A percentile compares a stretch with the other conserved stretches of the same genome.
Evolutionary conservation across 1,140 invertebrate species (phyloP).

Genomic region (Macrocentrus cingulum): DNA sequence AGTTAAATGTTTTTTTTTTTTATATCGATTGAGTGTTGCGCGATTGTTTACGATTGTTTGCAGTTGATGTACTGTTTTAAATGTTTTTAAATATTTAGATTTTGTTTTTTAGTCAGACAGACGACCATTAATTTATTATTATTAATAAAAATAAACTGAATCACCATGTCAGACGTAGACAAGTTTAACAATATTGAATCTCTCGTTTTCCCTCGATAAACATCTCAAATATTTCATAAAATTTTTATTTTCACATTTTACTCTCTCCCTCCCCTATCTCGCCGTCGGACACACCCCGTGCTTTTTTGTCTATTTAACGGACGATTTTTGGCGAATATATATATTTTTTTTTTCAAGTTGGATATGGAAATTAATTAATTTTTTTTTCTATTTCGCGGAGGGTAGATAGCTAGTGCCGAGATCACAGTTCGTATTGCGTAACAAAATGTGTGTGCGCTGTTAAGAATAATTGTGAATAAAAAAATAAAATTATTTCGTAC

Average conservation of each 20-base stretch:
- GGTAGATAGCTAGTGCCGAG: slow-evolving; percentile 47
- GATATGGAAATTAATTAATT: background rate
- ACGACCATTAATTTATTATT: slow-evolving; percentile 16
- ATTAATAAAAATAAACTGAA: slow-evolving; percentile 31
- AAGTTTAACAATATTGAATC: slow-evolving; percentile 43
- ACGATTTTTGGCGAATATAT: background rate
- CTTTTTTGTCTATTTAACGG: background rate
- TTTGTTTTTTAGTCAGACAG: slow-evolving; percentile 12
- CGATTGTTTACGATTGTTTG: background rate
- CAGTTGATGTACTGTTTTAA: background rate
- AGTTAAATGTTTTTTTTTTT: too few relatives aligned
- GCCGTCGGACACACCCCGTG: background rate
- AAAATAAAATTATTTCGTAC: too few relatives aligned
- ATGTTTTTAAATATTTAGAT: background rate
- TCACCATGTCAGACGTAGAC: slow-evolving; percentile 32
- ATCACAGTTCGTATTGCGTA: slow-evolving; percentile 50
- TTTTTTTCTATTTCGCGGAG: slow-evolving; percentile 26
- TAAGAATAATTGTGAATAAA: slow-evolving; percentile 2
- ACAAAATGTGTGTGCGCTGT: slow-evolving; percentile 33
- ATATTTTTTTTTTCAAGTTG: slow-evolving; percentile 1
- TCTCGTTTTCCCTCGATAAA: too few relatives aligned
- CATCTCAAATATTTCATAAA: slow-evolving; percentile 40
- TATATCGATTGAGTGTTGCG: too few relatives aligned
- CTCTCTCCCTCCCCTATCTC: slow-evolving; percentile 9
- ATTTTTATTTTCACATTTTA: slow-evolving; percentile 24